Evolutionary conservation across 2,888 invertebrate species (phyloP).

Genomic region (Spilarctia lutea): DNA sequence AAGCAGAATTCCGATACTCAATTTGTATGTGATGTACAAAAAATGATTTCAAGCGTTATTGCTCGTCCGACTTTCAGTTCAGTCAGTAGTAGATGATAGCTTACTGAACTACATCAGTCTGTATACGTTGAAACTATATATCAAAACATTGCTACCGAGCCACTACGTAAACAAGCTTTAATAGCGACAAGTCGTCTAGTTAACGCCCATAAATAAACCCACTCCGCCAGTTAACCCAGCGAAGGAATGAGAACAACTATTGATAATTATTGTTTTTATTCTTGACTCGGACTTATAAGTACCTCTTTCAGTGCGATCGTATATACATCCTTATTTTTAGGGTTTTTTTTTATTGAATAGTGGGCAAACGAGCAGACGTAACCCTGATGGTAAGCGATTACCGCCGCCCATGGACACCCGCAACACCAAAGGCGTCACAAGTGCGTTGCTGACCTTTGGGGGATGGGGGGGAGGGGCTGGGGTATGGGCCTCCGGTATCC

Average conservation of each 20-base stretch:
- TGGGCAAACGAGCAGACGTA: too few species aligned
- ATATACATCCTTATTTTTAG: not conserved
- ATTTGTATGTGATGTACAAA: not conserved
- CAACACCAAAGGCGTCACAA: too few species aligned
- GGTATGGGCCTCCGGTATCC: too few species aligned
- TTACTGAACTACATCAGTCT: not conserved
- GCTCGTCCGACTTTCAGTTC: not conserved
- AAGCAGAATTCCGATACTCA: not conserved
- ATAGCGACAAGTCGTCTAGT: conserved; percentile 6
- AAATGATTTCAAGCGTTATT: not conserved
- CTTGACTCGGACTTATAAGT: not conserved
- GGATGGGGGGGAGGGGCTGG: too few species aligned
- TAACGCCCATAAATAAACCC: conserved; percentile 21
- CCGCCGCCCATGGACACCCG: too few species aligned
- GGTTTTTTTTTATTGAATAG: too few species aligned
- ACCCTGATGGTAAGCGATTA: too few species aligned
- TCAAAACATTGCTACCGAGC: not conserved
- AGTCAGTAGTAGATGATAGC: not conserved
- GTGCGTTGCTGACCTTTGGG: too few species aligned
- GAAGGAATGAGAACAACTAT: conserved; percentile 35
- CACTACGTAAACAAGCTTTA: conserved; percentile 2
- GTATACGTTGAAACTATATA: conserved; percentile 11
- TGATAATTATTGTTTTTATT: conserved; percentile 25
- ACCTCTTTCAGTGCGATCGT: not conserved
- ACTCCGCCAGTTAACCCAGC: conserved; percentile 11